These are phyloP conservation scores for Subanguina moxae DNA, from an alignment of 1,140 invertebrate species.

Conservation along the genomic window DNA sequence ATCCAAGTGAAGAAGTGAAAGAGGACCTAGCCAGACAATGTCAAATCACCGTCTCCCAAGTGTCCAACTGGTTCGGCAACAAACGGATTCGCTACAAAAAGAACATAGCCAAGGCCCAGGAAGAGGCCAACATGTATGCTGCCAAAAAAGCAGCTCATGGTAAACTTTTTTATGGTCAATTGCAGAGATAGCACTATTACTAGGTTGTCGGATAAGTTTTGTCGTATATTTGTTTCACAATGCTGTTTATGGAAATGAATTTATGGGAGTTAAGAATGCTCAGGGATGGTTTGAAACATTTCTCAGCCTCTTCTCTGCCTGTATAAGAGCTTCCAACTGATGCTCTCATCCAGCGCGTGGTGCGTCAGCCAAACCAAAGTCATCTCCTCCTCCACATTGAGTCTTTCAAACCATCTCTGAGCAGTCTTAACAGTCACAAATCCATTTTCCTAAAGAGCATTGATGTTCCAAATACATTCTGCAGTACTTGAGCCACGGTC, in stretches of 20 bases:
- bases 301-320: conserved; percentile 7
- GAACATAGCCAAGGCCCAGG: conserved; percentile 99
- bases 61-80: conserved; percentile 91
- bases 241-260: conserved; percentile 1
- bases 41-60: conserved; percentile 91
- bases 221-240: no score
- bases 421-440: no score
- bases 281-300: not conserved
- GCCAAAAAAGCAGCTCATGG: conserved; percentile 74
- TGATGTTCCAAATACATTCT: no score
- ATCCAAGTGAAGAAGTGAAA: conserved; percentile 98
- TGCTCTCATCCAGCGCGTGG: no score
- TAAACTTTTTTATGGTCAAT: conserved; percentile 5
- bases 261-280: not conserved
- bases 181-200: not conserved
- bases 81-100: conserved; percentile 99
- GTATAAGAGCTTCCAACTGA: no score
- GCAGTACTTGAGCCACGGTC: no score
- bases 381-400: no score
- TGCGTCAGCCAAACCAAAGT: no score
- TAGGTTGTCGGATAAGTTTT: no score
- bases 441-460: no score
- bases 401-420: no score
- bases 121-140: conserved; percentile 97
- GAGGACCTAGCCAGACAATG: conserved; percentile 99